Conservation (phyloP, 2,797 vertebrate species). For the Halcyon leucocephala region DNA sequence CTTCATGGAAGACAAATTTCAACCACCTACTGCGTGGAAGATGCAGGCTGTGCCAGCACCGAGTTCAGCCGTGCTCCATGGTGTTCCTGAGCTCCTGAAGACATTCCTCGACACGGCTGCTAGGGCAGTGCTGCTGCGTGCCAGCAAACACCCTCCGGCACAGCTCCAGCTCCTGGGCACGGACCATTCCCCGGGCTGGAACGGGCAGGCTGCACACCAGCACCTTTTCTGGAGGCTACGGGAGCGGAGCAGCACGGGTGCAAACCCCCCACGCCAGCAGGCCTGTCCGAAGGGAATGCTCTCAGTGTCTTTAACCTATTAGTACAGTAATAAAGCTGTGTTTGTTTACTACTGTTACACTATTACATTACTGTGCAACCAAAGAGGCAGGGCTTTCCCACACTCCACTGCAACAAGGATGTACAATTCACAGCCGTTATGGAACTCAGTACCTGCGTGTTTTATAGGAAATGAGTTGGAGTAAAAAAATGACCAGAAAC, state of each 20-base stretch:
- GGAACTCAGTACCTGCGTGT: not conserved
- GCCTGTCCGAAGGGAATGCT: not conserved
- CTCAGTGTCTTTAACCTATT: not conserved
- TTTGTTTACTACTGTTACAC: not conserved
- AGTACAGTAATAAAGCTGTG: not conserved
- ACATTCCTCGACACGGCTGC: no score
- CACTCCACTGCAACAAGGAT: not conserved
- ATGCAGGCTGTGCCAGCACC: not conserved
- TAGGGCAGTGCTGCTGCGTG: not conserved
- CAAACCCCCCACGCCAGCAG: not conserved
- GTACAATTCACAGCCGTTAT: not conserved
- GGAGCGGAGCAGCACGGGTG: not conserved
- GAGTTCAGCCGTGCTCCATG: no score
- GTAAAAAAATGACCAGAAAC: not conserved
- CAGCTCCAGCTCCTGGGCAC: no score
- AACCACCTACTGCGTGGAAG: not conserved
- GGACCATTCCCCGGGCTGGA: no score
- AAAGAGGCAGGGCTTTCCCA: not conserved
- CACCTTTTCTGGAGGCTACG: not conserved
- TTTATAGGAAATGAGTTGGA: not conserved
- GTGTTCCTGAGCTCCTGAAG: not conserved
- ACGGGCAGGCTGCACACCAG: not conserved
- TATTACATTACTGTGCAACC: not conserved
- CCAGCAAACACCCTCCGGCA: not conserved
- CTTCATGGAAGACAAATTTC: not conserved